Percentiles rank a stretch among this genome's conserved stretches.
Conservation (phyloP, 1,140 invertebrate species). For the Gryon sp. region DNA sequence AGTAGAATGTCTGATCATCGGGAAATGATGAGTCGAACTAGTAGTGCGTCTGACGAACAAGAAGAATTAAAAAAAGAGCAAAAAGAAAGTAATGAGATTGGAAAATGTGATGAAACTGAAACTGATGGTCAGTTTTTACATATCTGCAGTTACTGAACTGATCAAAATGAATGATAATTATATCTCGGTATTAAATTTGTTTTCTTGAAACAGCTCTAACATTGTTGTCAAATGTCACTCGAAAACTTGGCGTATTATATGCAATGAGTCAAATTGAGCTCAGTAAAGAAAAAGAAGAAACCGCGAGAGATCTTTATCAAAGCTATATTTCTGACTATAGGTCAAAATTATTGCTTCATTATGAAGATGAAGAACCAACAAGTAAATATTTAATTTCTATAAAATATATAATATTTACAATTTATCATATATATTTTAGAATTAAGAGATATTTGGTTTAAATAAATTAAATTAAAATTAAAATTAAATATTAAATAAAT, state of each 20-base stretch:
- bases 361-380: slow-evolving; percentile 50
- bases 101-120: slow-evolving; percentile 58
- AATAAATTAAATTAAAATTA: not conserved
- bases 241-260: slow-evolving; percentile 65
- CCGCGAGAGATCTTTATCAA: slow-evolving; percentile 70
- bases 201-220: slow-evolving; percentile 70
- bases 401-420: too few relatives aligned
- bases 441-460: too few relatives aligned
- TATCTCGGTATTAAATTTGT: too few relatives aligned
- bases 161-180: not conserved
- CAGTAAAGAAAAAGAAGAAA: slow-evolving; percentile 63
- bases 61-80: slow-evolving; percentile 20
- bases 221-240: slow-evolving; percentile 65
- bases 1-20: slow-evolving; percentile 16
- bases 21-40: slow-evolving; percentile 8
- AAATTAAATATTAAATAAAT: too few relatives aligned
- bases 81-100: slow-evolving; percentile 9
- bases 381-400: slow-evolving; percentile 47
- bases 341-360: slow-evolving; percentile 60
- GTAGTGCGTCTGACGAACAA: not conserved
- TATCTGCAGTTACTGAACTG: not conserved
- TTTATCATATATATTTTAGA: too few relatives aligned
- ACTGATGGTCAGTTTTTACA: slow-evolving; percentile 63
- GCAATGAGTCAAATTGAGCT: slow-evolving; percentile 69
- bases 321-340: slow-evolving; percentile 70